Conservation (phyloP, 2,888 invertebrate species). For the Pyrochroa serraticornis region DNA sequence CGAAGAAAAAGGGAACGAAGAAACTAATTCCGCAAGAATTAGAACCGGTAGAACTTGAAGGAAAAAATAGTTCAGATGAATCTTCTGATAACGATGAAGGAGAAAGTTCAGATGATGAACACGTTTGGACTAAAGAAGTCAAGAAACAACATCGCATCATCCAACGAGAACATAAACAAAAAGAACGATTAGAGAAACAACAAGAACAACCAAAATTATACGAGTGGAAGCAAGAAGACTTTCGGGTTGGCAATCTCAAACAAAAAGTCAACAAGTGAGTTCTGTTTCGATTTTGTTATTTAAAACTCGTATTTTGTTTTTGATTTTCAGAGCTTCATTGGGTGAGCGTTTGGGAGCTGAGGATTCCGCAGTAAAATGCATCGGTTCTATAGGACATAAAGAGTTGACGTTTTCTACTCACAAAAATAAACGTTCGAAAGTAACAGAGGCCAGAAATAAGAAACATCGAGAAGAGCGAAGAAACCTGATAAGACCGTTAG, state of each 20-base stretch:
- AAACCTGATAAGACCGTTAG: constrained; percentile 65
- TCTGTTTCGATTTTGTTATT: not conserved
- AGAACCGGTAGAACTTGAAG: constrained; percentile 58
- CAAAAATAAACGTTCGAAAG: constrained; percentile 62
- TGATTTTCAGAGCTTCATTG: constrained; percentile 66
- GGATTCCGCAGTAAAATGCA: constrained; percentile 60
- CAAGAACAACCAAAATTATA: constrained; percentile 64
- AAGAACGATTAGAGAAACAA: constrained; percentile 51
- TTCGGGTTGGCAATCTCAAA: constrained; percentile 60
- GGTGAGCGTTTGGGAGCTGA: constrained; percentile 75
- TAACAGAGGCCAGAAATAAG: constrained; percentile 66
- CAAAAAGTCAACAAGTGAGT: constrained; percentile 62
- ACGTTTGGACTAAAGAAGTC: constrained; percentile 79
- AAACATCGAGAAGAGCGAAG: constrained; percentile 75
- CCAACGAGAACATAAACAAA: constrained; percentile 61
- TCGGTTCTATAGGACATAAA: constrained; percentile 71
- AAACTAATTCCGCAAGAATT: constrained; percentile 62
- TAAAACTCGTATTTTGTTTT: not conserved
- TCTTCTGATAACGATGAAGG: constrained; percentile 44
- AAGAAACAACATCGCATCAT: constrained; percentile 76
- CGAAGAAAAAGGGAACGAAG: constrained; percentile 66
- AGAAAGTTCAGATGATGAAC: constrained; percentile 80
- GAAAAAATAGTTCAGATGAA: constrained; percentile 58
- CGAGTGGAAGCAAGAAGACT: constrained; percentile 65
- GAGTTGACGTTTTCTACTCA: constrained; percentile 80